Percentiles rank a stretch among this genome's conserved stretches.
Evolutionary conservation across 2,113 vertebrate genomes (phyloP).

Genomic region (Saguinus imperator): DNA sequence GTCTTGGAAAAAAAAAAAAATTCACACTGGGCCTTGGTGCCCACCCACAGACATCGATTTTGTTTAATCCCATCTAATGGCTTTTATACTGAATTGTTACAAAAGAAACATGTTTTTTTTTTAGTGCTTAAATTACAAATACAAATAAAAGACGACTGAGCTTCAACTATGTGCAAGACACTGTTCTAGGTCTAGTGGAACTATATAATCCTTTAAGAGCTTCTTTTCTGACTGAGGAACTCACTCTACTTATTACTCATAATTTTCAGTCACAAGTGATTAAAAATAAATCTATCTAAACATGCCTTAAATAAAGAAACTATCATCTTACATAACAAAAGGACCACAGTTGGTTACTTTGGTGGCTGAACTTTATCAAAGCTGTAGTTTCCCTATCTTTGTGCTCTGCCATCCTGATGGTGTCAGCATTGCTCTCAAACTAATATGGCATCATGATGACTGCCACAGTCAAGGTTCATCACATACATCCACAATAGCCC

Average conservation of each 20-base stretch:
- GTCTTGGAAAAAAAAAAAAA: too few species aligned
- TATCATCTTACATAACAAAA: slow-evolving; percentile 9
- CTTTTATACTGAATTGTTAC: not conserved
- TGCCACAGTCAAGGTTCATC: not conserved
- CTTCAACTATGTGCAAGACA: not conserved
- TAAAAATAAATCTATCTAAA: not conserved
- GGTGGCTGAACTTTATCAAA: slow-evolving; percentile 24
- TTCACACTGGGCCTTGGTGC: not conserved
- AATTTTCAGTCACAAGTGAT: not conserved
- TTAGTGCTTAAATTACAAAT: slow-evolving; percentile 15
- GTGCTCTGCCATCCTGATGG: not conserved
- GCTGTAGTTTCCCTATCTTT: not conserved
- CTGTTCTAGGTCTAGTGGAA: not conserved
- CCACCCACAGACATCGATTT: not conserved
- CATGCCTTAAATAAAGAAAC: slow-evolving; percentile 12
- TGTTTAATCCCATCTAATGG: not conserved
- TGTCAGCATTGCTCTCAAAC: slow-evolving; percentile 6
- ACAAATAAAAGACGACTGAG: not conserved
- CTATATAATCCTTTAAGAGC: not conserved
- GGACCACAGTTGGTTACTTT: not conserved
- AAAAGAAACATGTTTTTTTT: not conserved
- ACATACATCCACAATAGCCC: not conserved
- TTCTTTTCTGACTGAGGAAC: not conserved
- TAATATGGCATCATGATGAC: slow-evolving; percentile 24
- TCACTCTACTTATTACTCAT: not conserved